Percentiles rank a stretch among this genome's conserved stretches.
These are phyloP conservation scores for Caiman crocodilus DNA, from an alignment of 2,797 vertebrate genomes.

Conservation along the genomic window DNA sequence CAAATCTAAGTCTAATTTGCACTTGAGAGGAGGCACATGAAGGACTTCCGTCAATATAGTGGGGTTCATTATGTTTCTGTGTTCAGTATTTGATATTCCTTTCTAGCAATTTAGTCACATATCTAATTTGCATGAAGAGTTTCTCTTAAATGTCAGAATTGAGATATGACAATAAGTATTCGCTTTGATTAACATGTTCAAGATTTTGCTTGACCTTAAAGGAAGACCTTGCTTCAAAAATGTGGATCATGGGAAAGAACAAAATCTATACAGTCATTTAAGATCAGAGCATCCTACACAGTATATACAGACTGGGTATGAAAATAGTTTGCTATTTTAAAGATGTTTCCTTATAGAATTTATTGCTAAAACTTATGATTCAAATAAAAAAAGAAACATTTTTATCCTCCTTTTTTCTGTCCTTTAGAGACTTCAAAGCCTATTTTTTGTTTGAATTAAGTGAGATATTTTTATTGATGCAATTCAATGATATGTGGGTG, in stretches of 20 bases:
- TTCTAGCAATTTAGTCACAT: slow-evolving; percentile 78
- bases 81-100: slow-evolving; percentile 77
- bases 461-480: neutral
- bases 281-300: slow-evolving; percentile 35
- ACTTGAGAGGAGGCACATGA: slow-evolving; percentile 80
- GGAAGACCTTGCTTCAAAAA: slow-evolving; percentile 70
- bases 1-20: slow-evolving; percentile 81
- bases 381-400: slow-evolving; percentile 3
- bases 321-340: slow-evolving; percentile 43
- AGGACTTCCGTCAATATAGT: slow-evolving; percentile 77
- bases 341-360: neutral
- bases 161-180: slow-evolving; percentile 80
- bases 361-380: slow-evolving; percentile 23
- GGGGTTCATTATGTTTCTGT: slow-evolving; percentile 73
- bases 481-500: neutral
- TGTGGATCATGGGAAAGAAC: slow-evolving; percentile 17
- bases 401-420: neutral
- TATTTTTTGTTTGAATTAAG: neutral
- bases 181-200: slow-evolving; percentile 80
- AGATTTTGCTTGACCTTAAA: slow-evolving; percentile 81
- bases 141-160: slow-evolving; percentile 83
- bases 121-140: slow-evolving; percentile 81
- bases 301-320: neutral
- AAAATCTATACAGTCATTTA: slow-evolving; percentile 31
- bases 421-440: neutral